These are phyloP conservation scores for Mactra quadrangularis DNA, from an alignment of 1,140 invertebrate genomes.

Conservation along the genomic window DNA sequence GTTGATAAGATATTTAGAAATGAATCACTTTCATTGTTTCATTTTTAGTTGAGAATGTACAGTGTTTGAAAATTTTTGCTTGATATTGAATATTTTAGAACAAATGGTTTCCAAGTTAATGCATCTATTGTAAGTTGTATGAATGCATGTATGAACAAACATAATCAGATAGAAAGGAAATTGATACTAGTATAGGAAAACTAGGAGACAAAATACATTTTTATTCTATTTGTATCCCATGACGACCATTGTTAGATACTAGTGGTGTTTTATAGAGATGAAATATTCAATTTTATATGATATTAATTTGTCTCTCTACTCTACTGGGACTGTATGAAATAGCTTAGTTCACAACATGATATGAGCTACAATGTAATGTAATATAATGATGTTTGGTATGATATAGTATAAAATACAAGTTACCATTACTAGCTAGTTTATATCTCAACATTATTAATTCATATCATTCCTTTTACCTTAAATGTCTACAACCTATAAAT, in stretches of 20 bases:
- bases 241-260: background rate
- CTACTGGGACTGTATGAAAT: background rate
- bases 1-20: no score
- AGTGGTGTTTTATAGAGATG: background rate
- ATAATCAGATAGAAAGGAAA: no score
- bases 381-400: background rate
- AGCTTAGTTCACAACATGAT: background rate
- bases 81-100: no score
- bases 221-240: background rate
- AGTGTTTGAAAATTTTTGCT: no score
- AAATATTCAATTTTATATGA: constrained; percentile 20
- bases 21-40: no score
- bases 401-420: background rate
- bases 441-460: constrained; percentile 28
- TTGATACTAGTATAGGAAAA: no score
- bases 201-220: no score
- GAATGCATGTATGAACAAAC: no score
- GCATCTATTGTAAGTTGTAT: no score
- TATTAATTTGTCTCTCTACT: constrained; percentile 36
- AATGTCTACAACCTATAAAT: constrained; percentile 24
- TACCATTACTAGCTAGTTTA: background rate
- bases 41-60: no score
- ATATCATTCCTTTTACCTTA: constrained; percentile 16
- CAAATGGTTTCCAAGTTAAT: no score
- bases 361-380: constrained; percentile 1